Evolutionary conservation across 2,888 invertebrate species (phyloP), one percentile per base, ranked within the genome.

Genomic region (Zeuzera pyrina): DNA sequence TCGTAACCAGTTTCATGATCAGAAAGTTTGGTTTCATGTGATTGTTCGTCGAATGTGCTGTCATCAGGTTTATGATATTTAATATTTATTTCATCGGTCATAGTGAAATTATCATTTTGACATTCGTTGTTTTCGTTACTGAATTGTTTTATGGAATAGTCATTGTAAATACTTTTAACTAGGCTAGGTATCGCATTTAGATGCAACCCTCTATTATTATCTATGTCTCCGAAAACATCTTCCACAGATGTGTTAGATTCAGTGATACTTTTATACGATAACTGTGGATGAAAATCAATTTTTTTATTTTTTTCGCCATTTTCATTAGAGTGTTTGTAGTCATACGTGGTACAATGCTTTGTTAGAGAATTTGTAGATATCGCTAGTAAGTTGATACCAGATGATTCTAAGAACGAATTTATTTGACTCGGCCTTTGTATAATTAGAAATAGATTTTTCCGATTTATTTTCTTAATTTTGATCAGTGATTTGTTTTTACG

Each of bases 331-430:
- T n/a, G n/a, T n/a, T n/a, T n/a, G n/a, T n/a, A n/a, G n/a, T n/a
- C n/a, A n/a, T n/a, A n/a, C n/a, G n/a, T n/a, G n/a, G 44, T 47
- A 36, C 56, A 61, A 12, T 49, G 43, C 30, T 57, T 66, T 7
- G 57, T 57, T 2, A 69, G 47, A 10, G 63, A 62, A 35, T 58
- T 59, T 0, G 59, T 63, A n/a, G 71, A 63, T 31, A 72, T 49
- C 2, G 52, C 46, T 2, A 70, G 41, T 22, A 73, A 50, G 43
- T 70, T 59, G 23, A 57, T 51, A 36, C 54, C 63, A 0, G 68
- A 65, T 2, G 52, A 45, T 34, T 54, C 45, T n/a, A 34, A 29
- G 3, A 51, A 19, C n/a, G n/a, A n/a, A n/a, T n/a, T n/a, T 3
- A 51, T 11, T 32, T 50, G 49, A 28, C 42, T 52, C 2, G 55